Base-by-base conservation (phyloP, 2,797 vertebrate genomes). In the Acrossocheilus wenchowensis region DNA sequence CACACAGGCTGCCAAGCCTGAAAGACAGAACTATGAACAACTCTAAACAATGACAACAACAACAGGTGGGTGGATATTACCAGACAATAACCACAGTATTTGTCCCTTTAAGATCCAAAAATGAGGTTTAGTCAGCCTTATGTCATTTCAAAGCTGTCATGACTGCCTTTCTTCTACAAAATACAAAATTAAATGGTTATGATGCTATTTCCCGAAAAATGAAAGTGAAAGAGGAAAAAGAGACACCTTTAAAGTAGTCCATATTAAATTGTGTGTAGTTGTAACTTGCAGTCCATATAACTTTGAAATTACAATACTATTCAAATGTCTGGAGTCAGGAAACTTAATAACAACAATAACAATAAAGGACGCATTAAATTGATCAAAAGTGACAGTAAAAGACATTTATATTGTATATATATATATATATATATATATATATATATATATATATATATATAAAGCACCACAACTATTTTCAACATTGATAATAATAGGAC, bases 1-100 rank as follows among this genome's bases (percentile, higher is more conserved):
- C 39, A 75, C 23, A 36, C 69, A 52, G 50, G 39, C 45, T 68
- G 82, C 45, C 60, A 78, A 69, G 74, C 74, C 83, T 79, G 77
- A 60, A 86, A 80, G 68, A 41, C 39, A 86, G 54, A 80, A 34
- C 64, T 23, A 75, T 7, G 10, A 52, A 72, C 19, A 17, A 72
- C 21, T 15, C 41, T 21, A 83, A 43, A 85, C 62, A 84, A 78
- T 69, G 34, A 78, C 23, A 71, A 19, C 62, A 84, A 5, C 64
- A 84, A 69, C 64, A 78, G 83, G 48, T 57, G 74, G 36, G 3
- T n/a, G 74, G 45, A 69, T 57, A 15, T 54, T 43, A 85, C 17
- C 62, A 78, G 48, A 52, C 45, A 68, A 52, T 52, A 41, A 45
- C 52, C 52, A 57, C 50, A 34, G 39, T 26, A 73, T 39, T 11